These are phyloP conservation scores for Slavum lentiscoides DNA, from an alignment of 2,888 invertebrate genomes.

Conservation along the genomic window DNA sequence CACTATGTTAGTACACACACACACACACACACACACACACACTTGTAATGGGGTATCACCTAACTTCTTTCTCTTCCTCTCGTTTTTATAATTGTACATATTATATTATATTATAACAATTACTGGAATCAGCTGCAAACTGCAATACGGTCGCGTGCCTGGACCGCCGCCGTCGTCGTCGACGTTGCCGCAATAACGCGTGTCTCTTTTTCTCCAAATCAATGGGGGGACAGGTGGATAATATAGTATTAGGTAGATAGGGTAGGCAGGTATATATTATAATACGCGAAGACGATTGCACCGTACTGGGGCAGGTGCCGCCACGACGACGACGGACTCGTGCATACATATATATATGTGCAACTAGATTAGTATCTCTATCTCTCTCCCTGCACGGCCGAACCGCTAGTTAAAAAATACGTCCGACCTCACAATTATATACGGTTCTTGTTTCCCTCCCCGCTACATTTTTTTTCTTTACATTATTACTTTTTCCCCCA, in stretches of 20 bases:
- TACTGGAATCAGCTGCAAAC: constrained; percentile 31
- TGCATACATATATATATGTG: background rate
- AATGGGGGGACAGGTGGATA: constrained; percentile 44
- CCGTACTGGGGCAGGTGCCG: constrained; percentile 29
- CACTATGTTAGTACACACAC: too few species aligned
- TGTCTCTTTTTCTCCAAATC: constrained; percentile 21
- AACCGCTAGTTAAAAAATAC: constrained; percentile 50
- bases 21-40: too few species aligned
- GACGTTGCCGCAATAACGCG: constrained; percentile 3
- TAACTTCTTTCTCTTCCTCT: too few species aligned
- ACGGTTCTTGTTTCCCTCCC: constrained; percentile 7
- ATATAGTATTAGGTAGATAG: background rate
- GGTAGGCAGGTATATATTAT: too few species aligned
- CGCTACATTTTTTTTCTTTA: background rate
- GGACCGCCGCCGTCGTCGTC: background rate
- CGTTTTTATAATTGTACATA: background rate
- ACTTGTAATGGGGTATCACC: background rate
- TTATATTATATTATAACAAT: background rate
- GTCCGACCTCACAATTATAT: constrained; percentile 31
- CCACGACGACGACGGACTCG: background rate
- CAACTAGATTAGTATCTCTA: constrained; percentile 50
- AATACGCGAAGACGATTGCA: constrained; percentile 28
- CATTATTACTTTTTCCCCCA: constrained; percentile 25
- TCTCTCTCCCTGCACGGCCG: constrained; percentile 2
- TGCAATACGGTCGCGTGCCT: constrained; percentile 36